Evolutionary conservation across 2,888 invertebrate genomes (phyloP).

Genomic region (Tinea trinotella): DNA sequence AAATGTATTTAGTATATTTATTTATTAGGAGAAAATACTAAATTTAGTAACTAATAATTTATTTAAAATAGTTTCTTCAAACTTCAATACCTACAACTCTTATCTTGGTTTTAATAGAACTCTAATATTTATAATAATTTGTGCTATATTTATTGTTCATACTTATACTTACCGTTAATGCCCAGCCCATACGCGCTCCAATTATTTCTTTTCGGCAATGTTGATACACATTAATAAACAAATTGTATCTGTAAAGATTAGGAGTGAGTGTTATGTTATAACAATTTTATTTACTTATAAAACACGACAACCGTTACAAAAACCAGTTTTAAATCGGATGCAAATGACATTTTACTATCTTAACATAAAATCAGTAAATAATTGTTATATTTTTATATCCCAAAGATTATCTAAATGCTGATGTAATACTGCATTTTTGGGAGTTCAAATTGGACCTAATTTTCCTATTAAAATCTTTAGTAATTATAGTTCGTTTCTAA

Average conservation of each 20-base stretch:
- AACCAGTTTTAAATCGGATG: conserved; percentile 1
- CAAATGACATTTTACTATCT: conserved; percentile 1
- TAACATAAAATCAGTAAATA: conserved; percentile 4
- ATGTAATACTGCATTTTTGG: neutral
- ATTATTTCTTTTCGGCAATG: no score
- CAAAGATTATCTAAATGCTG: conserved; percentile 1
- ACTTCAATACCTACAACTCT: no score
- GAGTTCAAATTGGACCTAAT: neutral
- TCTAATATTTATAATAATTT: no score
- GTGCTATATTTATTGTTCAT: no score
- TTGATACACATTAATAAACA: neutral
- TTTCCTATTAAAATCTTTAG: neutral
- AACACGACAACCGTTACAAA: neutral
- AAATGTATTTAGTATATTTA: no score
- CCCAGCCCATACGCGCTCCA: no score
- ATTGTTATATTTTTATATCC: conserved; percentile 6
- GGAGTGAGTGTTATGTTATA: neutral
- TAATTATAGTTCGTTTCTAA: conserved; percentile 4
- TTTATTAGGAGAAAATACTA: no score
- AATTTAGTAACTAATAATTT: no score
- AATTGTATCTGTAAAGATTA: conserved; percentile 2
- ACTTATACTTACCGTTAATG: no score
- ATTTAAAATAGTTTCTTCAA: no score
- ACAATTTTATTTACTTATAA: neutral
- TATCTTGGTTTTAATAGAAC: no score